Evolutionary conservation across 2,888 invertebrate genomes (phyloP).

Genomic region (Tiliacea aurago): DNA sequence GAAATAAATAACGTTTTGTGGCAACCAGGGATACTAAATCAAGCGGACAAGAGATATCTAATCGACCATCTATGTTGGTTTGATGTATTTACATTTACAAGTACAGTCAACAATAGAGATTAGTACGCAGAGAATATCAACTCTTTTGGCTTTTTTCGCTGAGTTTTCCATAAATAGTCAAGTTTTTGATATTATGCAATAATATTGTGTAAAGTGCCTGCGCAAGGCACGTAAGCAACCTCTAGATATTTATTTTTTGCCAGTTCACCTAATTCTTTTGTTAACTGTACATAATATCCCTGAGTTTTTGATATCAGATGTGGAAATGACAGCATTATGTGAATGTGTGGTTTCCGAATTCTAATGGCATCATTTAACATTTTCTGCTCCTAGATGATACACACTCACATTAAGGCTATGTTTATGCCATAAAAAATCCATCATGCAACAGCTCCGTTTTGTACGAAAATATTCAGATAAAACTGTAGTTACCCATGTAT

Average conservation of each 20-base stretch:
- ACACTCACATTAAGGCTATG: conserved; percentile 24
- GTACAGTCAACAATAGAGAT: conserved; percentile 12
- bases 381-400: conserved; percentile 28
- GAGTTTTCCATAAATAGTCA: not conserved
- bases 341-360: conserved; percentile 33
- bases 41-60: conserved; percentile 29
- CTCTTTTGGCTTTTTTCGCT: not conserved
- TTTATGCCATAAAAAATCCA: not conserved
- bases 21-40: conserved; percentile 27
- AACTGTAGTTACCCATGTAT: not conserved
- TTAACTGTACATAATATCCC: conserved; percentile 14
- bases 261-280: conserved; percentile 7
- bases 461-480: not conserved
- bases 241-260: not conserved
- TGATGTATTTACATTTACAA: conserved; percentile 31
- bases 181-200: not conserved
- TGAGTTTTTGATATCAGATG: conserved; percentile 32
- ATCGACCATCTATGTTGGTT: conserved; percentile 21
- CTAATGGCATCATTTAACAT: conserved; percentile 33
- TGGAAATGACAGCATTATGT: conserved; percentile 41
- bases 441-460: too few relatives aligned
- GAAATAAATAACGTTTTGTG: conserved; percentile 26
- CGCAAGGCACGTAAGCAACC: not conserved
- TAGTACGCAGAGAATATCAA: not conserved
- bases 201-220: not conserved